These are phyloP conservation scores for Papilio helenus DNA, from an alignment of 1,140 invertebrate species.

Conservation along the genomic window DNA sequence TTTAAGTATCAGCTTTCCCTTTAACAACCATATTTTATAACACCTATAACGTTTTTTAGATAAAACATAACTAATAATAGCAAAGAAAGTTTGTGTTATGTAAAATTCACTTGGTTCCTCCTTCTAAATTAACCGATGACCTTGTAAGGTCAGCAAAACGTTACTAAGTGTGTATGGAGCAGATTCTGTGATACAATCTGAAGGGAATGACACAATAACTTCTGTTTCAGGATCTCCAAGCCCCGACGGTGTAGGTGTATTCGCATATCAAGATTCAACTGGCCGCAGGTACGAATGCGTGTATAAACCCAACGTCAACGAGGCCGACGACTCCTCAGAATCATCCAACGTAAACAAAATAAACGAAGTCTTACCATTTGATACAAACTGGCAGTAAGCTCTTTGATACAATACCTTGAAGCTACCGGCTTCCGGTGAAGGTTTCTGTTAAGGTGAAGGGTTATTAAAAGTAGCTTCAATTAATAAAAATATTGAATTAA, in stretches of 20 bases:
- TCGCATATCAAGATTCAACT: conserved; percentile 66
- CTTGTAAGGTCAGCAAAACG: no score
- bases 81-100: no score
- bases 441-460: conserved; percentile 42
- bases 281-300: conserved; percentile 77
- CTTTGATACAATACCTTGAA: not conserved
- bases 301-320: conserved; percentile 59
- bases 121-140: not conserved
- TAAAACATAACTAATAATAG: no score
- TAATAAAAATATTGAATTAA: no score
- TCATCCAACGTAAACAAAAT: conserved; percentile 26
- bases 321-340: conserved; percentile 40
- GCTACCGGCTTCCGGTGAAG: conserved; percentile 62
- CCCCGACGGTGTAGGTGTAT: conserved; percentile 60
- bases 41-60: no score
- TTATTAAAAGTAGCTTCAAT: not conserved
- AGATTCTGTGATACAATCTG: no score
- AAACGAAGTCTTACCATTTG: conserved; percentile 20
- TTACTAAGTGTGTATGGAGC: no score
- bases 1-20: no score
- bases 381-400: conserved; percentile 31
- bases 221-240: conserved; percentile 51
- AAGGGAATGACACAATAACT: not conserved
- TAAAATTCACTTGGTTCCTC: not conserved
- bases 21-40: no score